Conservation (phyloP, 2,888 invertebrate species). For the Cataglyphis rosenhaueri region DNA sequence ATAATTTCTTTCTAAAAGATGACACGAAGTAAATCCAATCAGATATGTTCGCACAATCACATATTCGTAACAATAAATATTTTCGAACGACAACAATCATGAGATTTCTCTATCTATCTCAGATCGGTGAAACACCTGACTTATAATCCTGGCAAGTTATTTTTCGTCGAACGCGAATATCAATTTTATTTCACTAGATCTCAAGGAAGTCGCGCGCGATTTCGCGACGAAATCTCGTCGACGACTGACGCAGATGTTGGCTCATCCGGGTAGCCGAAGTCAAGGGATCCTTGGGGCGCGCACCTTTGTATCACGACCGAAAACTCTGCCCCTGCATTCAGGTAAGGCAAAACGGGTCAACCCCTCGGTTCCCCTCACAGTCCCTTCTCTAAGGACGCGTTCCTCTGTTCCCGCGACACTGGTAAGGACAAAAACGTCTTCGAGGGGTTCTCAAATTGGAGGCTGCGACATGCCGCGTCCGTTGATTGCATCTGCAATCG, state of each 20-base stretch:
- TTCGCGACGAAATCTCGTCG: conserved; percentile 79
- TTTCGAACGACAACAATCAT: neutral
- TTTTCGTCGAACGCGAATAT: neutral
- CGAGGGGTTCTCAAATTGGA: conserved; percentile 79
- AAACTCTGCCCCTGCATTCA: conserved; percentile 76
- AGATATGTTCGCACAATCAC: neutral
- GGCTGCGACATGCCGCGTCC: conserved; percentile 42
- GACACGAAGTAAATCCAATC: neutral
- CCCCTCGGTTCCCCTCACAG: conserved; percentile 63
- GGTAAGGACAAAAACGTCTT: conserved; percentile 80
- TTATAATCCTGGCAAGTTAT: neutral
- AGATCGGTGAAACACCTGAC: neutral
- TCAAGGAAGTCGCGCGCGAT: conserved; percentile 63
- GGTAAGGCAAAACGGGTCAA: conserved; percentile 77
- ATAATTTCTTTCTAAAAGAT: neutral
- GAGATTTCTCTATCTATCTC: neutral
- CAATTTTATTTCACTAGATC: conserved; percentile 2
- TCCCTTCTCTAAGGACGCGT: conserved; percentile 56
- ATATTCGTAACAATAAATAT: conserved; percentile 4
- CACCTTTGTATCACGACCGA: conserved; percentile 77
- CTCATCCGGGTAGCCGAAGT: conserved; percentile 80
- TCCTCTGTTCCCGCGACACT: conserved; percentile 49
- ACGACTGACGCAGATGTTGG: conserved; percentile 82
- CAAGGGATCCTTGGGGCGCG: conserved; percentile 80
- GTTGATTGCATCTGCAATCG: conserved; percentile 54